phyloP scores from a whole-genome alignment of 1,140 invertebrate species.

The Drosophila pseudoananassae region DNA sequence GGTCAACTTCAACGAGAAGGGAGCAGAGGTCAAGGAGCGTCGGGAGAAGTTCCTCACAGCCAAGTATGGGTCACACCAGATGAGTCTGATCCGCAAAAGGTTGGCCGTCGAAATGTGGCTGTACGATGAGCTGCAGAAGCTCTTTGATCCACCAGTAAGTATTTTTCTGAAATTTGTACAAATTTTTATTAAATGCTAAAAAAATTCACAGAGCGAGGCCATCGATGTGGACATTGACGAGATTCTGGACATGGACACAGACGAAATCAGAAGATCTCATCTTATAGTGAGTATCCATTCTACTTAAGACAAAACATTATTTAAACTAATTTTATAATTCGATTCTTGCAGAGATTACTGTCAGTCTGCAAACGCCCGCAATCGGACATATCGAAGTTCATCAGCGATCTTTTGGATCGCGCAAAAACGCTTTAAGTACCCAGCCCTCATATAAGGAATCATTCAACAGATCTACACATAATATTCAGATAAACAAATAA shows the following conservation, averaged over 20 bases:
- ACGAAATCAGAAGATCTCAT: slow-evolving; percentile 92
- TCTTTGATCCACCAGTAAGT: slow-evolving; percentile 93
- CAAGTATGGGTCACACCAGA: slow-evolving; percentile 98
- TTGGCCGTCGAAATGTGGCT: slow-evolving; percentile 98
- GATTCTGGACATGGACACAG: slow-evolving; percentile 95
- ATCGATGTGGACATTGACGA: slow-evolving; percentile 97
- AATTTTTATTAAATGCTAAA: slow-evolving; percentile 1
- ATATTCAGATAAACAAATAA: slow-evolving; percentile 61
- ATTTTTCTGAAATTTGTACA: background rate
- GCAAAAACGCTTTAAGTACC: slow-evolving; percentile 90
- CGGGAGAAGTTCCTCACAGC: slow-evolving; percentile 97
- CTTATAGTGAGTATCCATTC: slow-evolving; percentile 88
- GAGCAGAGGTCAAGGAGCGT: slow-evolving; percentile 92
- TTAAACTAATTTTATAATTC: slow-evolving; percentile 4
- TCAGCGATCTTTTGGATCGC: slow-evolving; percentile 94
- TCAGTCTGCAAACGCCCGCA: slow-evolving; percentile 92
- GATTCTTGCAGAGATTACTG: slow-evolving; percentile 88
- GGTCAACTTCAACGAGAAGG: slow-evolving; percentile 95
- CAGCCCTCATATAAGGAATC: slow-evolving; percentile 32
- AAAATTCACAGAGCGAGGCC: slow-evolving; percentile 85
- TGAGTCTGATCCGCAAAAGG: slow-evolving; percentile 97
- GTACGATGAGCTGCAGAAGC: slow-evolving; percentile 95
- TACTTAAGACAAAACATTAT: background rate
- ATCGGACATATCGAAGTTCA: slow-evolving; percentile 95
- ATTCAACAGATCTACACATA: slow-evolving; percentile 58